Evolutionary conservation across 2,888 invertebrate genomes (phyloP), one percentile per base, ranked within the genome.

Genomic region (Argyresthia goedartella): DNA sequence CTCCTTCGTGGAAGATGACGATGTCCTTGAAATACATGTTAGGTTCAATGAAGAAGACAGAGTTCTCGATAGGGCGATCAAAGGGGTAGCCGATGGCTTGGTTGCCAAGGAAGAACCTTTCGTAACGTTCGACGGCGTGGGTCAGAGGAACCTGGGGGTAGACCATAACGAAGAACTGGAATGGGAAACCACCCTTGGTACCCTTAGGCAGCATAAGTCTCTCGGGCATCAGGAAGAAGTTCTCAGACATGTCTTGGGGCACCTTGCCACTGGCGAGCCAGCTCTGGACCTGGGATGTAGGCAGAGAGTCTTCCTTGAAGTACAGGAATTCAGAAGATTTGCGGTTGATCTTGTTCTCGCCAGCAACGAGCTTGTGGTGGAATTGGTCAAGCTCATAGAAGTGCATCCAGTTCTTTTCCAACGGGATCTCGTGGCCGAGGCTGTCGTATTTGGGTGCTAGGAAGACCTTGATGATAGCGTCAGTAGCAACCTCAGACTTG

Each of bases 141-240:
- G 79, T 68, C 8, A 75, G 70, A 48, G 81, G 74, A 43, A 76
- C 73, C 61, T 80, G 87, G 47, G 90, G 90, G 60, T 88, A 88
- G 16, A 90, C 87, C 50, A 91, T 86, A 51, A 91, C 89, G 73
- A 89, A 91, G 55, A 93, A 64, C 60, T 90, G 89, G 82, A 89
- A 89, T 51, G 89, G 88, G 75, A 89, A 88, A 51, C 95, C 94
- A 57, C 89, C 89, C 42, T 76, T 77, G 59, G 87, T 90, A 66
- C 95, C 95, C 67, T 88, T 92, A 41, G 95, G 94, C 54, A 95
- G 73, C 65, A 93, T 76, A 50, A 93, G 78, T 58, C 92, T 90
- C 55, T 89, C 87, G 4, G 94, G 94, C 78, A 91, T 88, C 51
- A 88, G 88, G 57, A 88, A 89, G 60, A 89, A 85, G 46, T 82